These are phyloP conservation scores for Zygothrica quintamaculata DNA, from an alignment of 2,888 invertebrate species.

Conservation along the genomic window DNA sequence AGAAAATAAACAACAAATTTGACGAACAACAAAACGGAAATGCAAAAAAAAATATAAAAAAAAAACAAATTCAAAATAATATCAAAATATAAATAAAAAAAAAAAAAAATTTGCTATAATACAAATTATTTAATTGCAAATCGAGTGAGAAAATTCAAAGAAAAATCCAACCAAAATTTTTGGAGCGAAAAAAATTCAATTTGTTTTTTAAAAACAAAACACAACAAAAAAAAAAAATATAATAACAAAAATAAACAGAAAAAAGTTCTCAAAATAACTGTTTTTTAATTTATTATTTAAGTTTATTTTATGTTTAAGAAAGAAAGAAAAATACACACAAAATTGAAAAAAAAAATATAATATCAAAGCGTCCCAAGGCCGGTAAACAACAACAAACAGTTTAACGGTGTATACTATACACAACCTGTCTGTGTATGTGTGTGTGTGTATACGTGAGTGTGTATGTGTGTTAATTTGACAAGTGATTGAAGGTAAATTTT, in stretches of 20 bases:
- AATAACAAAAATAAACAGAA: conserved; percentile 28
- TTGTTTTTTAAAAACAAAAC: conserved; percentile 32
- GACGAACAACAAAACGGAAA: conserved; percentile 35
- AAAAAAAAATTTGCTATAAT: too few relatives aligned
- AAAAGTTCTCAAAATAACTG: conserved; percentile 40
- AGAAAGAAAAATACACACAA: conserved; percentile 11
- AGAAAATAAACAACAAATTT: neutral
- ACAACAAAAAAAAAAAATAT: conserved; percentile 21
- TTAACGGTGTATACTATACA: conserved; percentile 22
- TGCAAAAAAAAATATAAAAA: conserved; percentile 13
- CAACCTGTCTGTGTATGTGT: conserved; percentile 13
- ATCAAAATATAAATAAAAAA: conserved; percentile 38
- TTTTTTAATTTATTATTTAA: conserved; percentile 66
- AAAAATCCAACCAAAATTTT: conserved; percentile 5
- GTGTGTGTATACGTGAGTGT: conserved; percentile 21
- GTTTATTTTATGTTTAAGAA: conserved; percentile 59
- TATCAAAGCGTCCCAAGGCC: conserved; percentile 52
- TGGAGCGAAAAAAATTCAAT: conserved; percentile 25
- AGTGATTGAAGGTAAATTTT: conserved; percentile 70
- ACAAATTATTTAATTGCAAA: conserved; percentile 14
- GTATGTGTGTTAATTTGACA: conserved; percentile 49
- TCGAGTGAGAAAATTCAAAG: conserved; percentile 17
- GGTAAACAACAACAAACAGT: conserved; percentile 44
- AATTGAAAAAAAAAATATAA: conserved; percentile 25
- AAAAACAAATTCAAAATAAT: conserved; percentile 35